These are phyloP conservation scores for Crocidura indochinensis DNA, from an alignment of 2,797 vertebrate species.

Conservation along the genomic window DNA sequence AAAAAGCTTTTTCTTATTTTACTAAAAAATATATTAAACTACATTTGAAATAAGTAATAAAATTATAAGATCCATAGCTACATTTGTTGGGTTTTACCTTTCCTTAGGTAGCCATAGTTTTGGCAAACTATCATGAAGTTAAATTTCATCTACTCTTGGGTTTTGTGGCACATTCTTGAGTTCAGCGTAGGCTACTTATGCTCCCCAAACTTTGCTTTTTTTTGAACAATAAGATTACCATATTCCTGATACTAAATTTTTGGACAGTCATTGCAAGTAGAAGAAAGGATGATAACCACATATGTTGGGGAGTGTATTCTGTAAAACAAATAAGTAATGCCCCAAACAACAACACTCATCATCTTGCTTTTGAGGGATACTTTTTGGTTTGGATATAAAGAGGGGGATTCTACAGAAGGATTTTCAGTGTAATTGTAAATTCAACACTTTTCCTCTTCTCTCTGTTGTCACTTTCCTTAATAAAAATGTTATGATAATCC, in stretches of 20 bases:
- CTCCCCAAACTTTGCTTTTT: background rate
- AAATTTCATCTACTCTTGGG: background rate
- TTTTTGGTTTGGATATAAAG: background rate
- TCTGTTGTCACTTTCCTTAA: background rate
- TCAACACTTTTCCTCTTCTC: too few species aligned
- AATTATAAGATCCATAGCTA: background rate
- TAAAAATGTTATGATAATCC: background rate
- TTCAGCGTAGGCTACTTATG: background rate
- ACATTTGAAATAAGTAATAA: background rate
- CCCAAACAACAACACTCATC: too few species aligned
- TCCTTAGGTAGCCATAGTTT: background rate
- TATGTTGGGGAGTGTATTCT: background rate
- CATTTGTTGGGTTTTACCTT: constrained; percentile 22
- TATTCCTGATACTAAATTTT: background rate
- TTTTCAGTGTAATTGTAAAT: too few species aligned
- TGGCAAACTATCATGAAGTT: background rate
- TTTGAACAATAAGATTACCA: background rate
- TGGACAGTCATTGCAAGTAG: background rate
- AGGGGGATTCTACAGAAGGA: background rate
- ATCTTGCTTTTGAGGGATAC: background rate
- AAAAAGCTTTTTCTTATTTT: background rate
- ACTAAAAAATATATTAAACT: background rate
- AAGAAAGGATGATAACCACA: background rate
- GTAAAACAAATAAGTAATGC: background rate
- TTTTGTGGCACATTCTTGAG: background rate